Evolutionary conservation across 2,113 vertebrate species (phyloP), one percentile per base, ranked within the genome.

Genomic region (Tachuris rubrigastra): DNA sequence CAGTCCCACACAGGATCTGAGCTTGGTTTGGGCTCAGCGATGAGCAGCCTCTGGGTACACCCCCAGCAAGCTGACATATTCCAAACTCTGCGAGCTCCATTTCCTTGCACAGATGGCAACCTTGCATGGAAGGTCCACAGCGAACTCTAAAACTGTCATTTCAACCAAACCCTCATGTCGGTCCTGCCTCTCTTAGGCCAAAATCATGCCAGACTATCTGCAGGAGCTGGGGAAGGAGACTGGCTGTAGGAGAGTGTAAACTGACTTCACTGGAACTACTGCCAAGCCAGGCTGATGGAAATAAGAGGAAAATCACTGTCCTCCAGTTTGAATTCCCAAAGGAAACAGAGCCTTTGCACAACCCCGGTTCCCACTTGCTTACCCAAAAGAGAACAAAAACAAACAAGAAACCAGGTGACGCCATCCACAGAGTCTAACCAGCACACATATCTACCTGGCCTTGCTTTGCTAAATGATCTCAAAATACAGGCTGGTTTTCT

Each of bases 41-140:
- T 8, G 44, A 95, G 85, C 85, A 74, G 93, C 86, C 84, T 37
- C 75, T 80, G 91, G 63, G 83, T 86, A 55, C 95, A 52, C 27
- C 37, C 85, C 55, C 87, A 80, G 75, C 86, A 73, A 78, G 69
- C 60, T 93, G 95, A 87, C 77, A 47, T 58, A 37, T 91, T 97
- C 96, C 96, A 90, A 42, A 65, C 85, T 73, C 96, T 6, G 53
- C 0, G 6, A 95, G 94, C 92, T 95, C 53, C 4, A 72, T 93
- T 96, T 97, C 95, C 96, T 95, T 44, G 95, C 94, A 97, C 89
- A 94, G 95, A 97, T 95, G 94, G 94, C 93, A 94, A 94, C 95
- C 93, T 96, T 24, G 93, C 84, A 94, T 94, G 93, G 95, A 92
- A 96, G 87, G 91, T 89, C 95, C 94, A 92, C 87, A 27, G 93